Conservation (phyloP, 2,113 vertebrate species). For the Elaphurus davidianus region DNA sequence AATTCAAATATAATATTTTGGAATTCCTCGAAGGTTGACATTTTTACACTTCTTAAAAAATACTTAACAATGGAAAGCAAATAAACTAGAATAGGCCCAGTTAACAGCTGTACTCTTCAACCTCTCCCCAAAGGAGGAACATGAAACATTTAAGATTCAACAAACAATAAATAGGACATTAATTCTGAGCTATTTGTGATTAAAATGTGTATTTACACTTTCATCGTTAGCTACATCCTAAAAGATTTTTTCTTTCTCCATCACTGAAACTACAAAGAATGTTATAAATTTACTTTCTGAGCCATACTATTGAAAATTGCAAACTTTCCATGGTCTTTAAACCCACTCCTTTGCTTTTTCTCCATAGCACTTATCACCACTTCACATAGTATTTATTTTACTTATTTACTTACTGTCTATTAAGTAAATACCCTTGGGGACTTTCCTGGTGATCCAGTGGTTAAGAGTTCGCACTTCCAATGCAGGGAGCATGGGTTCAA, state of each 20-base stretch:
- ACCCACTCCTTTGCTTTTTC: not conserved
- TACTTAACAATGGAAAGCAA: not conserved
- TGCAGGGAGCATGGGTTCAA: not conserved
- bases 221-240: not conserved
- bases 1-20: not conserved
- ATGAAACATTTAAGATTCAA: not conserved
- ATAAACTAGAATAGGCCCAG: not conserved
- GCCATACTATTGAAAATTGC: not conserved
- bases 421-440: not conserved
- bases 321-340: not conserved
- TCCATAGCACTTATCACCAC: not conserved
- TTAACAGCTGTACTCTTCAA: not conserved
- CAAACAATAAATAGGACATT: not conserved
- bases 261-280: not conserved
- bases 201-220: not conserved
- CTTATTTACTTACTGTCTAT: not conserved
- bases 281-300: not conserved
- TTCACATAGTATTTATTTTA: not conserved
- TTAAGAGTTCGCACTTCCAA: not conserved
- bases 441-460: not conserved
- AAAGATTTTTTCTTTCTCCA: not conserved
- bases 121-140: not conserved
- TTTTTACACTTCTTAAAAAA: not conserved
- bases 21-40: not conserved
- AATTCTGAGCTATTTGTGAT: not conserved